These are phyloP conservation scores for Scylla paramamosain DNA, from an alignment of 1,140 invertebrate genomes.

Conservation along the genomic window DNA sequence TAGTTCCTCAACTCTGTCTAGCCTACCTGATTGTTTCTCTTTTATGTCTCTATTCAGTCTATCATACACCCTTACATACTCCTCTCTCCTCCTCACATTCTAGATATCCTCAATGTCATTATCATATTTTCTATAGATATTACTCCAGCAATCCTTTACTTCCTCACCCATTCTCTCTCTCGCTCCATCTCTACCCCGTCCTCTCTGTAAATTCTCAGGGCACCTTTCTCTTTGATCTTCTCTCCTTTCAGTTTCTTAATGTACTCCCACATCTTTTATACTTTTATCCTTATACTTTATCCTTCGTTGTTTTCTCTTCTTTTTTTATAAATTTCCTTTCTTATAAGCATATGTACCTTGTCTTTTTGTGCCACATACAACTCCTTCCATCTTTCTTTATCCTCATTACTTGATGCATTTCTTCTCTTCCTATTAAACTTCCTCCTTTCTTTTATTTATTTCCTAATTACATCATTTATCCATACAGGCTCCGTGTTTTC, in stretches of 20 bases:
- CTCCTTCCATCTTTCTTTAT: not conserved
- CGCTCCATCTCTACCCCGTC: too few species aligned
- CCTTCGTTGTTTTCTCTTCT: not conserved
- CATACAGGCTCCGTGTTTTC: too few species aligned
- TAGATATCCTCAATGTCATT: too few species aligned
- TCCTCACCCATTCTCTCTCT: not conserved
- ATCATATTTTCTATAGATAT: too few species aligned
- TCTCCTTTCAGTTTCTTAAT: not conserved
- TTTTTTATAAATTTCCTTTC: not conserved
- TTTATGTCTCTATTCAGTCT: not conserved
- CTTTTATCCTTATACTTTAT: too few species aligned
- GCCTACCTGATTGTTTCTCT: not conserved
- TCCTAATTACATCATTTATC: too few species aligned
- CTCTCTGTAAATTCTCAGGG: too few species aligned
- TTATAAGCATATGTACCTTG: not conserved
- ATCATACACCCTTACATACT: not conserved
- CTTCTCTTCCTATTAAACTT: conserved; percentile 1
- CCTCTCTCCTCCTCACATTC: not conserved
- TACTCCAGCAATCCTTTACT: too few species aligned
- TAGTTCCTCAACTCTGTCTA: not conserved
- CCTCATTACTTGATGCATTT: not conserved
- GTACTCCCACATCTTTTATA: not conserved
- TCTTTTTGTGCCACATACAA: too few species aligned
- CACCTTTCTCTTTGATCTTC: too few species aligned
- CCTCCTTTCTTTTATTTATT: not conserved